These are phyloP conservation scores for Hirtodrosophila confusa DNA, from an alignment of 2,888 invertebrate genomes.

Conservation along the genomic window DNA sequence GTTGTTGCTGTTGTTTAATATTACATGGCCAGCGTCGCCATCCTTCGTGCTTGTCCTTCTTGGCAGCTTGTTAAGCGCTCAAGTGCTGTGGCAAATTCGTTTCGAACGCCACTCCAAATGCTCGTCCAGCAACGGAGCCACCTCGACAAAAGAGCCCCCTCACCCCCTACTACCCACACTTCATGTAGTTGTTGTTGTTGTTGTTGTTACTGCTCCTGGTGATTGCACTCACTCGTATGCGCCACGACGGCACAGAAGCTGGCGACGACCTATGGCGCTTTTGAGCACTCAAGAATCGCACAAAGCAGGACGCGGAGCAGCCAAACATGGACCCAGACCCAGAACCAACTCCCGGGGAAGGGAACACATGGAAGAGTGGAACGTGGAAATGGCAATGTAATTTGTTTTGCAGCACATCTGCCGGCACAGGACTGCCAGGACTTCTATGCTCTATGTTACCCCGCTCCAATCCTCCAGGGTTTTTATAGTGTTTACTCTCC, in stretches of 20 bases:
- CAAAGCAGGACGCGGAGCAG: conserved; percentile 25
- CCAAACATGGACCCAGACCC: conserved; percentile 10
- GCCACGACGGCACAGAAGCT: conserved; percentile 45
- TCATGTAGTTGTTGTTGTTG: conserved; percentile 33
- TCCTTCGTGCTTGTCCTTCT: conserved; percentile 41
- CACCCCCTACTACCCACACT: neutral
- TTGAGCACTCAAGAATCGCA: conserved; percentile 45
- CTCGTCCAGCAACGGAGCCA: conserved; percentile 52
- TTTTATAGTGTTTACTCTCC: conserved; percentile 6
- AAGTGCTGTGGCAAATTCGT: conserved; percentile 80
- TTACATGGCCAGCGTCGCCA: conserved; percentile 57
- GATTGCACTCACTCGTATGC: conserved; percentile 65
- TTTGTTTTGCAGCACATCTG: conserved; percentile 60
- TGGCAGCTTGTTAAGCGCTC: conserved; percentile 76
- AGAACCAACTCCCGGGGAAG: conserved; percentile 3
- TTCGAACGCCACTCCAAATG: conserved; percentile 74
- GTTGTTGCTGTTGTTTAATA: conserved; percentile 37
- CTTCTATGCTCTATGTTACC: neutral
- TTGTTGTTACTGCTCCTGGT: conserved; percentile 59
- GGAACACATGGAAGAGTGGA: conserved; percentile 24
- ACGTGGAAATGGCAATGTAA: conserved; percentile 76
- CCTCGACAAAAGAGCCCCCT: conserved; percentile 4
- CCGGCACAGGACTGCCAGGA: conserved; percentile 13
- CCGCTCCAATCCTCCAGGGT: neutral
- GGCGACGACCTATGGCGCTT: conserved; percentile 54